Base-by-base conservation (phyloP, 1,140 invertebrate species). In the Aphidius gifuensis region DNA sequence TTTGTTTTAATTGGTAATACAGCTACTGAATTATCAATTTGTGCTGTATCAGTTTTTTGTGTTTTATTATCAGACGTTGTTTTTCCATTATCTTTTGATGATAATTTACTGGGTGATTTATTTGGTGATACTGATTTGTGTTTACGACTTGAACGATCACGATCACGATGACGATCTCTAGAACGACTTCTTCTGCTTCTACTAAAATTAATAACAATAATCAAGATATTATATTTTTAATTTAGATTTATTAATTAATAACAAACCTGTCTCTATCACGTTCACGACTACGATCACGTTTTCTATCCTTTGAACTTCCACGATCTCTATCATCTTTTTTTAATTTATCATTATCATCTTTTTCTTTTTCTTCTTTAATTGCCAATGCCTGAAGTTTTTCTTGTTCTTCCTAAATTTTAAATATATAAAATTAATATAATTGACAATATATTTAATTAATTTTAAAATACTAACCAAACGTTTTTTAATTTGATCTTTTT, bases 401-500 rank as follows among this genome's bases (percentile, higher is more conserved):
- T 77, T 90, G 87, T 67, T 90, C 88, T 72, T 90, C 89, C 88
- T 90, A 67, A 61, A 38, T 60, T 58, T 64, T 45, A 60, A 32
- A 58, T 54, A 54, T 65, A 3, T n/a, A 53, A 47, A 58, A 46
- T 54, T 21, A 60, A 40, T 8, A 55, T 5, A 47, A 55, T 23
- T 38, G 9, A 42, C 45, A 3, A 9, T 2, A 9, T 46, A 8
- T 58, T 39, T 58, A 39, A n/a, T 49, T 40, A 58, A 2, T 7
- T 40, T 46, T 57, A 1, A 58, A 43, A 47, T 73, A 74, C 72
- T 80, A 82, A 89, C 86, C 85, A 89, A 84, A 76, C 87, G 82
- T 73, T 92, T 93, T 74, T 94, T 92, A 63, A 98, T 93, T 79
- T 99, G 96, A 79, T 97, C 94, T 80, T 97, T 97, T 76, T 98